Evolutionary conservation across 1,140 invertebrate species (phyloP), one percentile per base, ranked within the genome.

Genomic region (Scaptomyza graminum): DNA sequence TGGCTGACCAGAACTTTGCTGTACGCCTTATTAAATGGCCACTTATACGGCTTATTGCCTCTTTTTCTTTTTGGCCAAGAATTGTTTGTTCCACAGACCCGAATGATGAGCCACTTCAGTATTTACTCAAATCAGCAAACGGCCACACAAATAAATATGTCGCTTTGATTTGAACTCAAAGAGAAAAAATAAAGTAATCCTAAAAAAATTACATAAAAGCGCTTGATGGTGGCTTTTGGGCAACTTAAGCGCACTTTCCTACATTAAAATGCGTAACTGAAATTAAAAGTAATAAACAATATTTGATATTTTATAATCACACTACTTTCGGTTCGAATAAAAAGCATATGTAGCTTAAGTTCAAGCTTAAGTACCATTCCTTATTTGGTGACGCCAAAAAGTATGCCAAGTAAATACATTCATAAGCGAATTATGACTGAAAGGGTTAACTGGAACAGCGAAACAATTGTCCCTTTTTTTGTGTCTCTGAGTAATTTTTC

Each of bases 31-130:
- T 54, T 76, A 88, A 87, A 68, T 79, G 79, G 72, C 79, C 83
- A 87, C 83, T 87, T 87, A 87, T 79, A 88, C 72, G 83, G 83
- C 83, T 87, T 87, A 87, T 88, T 87, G 83, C 79, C 83, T 76
- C 73, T 71, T 68, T 51, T 49, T 25, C 28, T 52, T 52, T 76
- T 49, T 43, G n/a, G 49, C 54, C 59, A 59, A 63, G 72, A 67
- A 71, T 64, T 74, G n/a, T 75, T 41, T 28, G 16, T 5, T 41
- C 4, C 12, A 41, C 11, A 13, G 31, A 15, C 22, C 31, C 22
- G 39, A 47, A 16, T 49, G 44, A n/a, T 61, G 41, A 50, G 43
- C 15, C 13, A 55, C 37, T 73, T 54, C 34, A 28, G 60, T 76
- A 61, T 88, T 88, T 78, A 79, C 78, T 69, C 67, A 82, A 88